A percentile compares a stretch with the other conserved stretches of the same genome.
Conservation (phyloP, 1,140 invertebrate species). For the Temnothorax longispinosus region DNA sequence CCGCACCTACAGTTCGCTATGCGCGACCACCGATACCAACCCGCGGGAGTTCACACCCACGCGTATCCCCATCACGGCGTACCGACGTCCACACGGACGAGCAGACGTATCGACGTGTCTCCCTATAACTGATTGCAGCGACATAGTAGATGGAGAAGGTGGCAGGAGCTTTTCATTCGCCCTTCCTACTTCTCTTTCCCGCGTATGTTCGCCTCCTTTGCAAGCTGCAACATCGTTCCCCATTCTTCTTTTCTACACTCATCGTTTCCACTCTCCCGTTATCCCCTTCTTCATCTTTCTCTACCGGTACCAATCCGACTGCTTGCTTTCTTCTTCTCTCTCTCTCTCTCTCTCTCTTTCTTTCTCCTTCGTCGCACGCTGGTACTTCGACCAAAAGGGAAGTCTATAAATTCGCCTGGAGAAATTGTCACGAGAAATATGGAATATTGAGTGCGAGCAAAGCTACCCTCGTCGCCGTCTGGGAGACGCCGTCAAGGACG, state of each 20-base stretch:
- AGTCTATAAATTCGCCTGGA: slow-evolving; percentile 78
- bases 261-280: slow-evolving; percentile 54
- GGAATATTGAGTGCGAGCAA: slow-evolving; percentile 73
- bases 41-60: slow-evolving; percentile 16
- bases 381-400: slow-evolving; percentile 63
- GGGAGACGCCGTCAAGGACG: slow-evolving; percentile 19
- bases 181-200: slow-evolving; percentile 23
- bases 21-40: slow-evolving; percentile 57
- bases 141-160: slow-evolving; percentile 59
- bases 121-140: slow-evolving; percentile 72
- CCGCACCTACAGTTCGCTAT: slow-evolving; percentile 21
- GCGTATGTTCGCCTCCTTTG: slow-evolving; percentile 46
- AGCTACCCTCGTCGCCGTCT: slow-evolving; percentile 43
- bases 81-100: slow-evolving; percentile 39
- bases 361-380: neutral
- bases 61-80: slow-evolving; percentile 31
- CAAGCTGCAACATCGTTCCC: slow-evolving; percentile 47
- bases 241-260: slow-evolving; percentile 63
- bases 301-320: neutral
- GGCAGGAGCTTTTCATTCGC: slow-evolving; percentile 68
- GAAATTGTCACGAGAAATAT: slow-evolving; percentile 80
- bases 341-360: slow-evolving; percentile 20
- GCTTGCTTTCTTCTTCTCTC: neutral
- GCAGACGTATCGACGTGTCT: slow-evolving; percentile 69
- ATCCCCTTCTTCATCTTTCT: slow-evolving; percentile 25